Conservation (phyloP, 2,113 vertebrate species). For the Benitochromis conjunctus region DNA sequence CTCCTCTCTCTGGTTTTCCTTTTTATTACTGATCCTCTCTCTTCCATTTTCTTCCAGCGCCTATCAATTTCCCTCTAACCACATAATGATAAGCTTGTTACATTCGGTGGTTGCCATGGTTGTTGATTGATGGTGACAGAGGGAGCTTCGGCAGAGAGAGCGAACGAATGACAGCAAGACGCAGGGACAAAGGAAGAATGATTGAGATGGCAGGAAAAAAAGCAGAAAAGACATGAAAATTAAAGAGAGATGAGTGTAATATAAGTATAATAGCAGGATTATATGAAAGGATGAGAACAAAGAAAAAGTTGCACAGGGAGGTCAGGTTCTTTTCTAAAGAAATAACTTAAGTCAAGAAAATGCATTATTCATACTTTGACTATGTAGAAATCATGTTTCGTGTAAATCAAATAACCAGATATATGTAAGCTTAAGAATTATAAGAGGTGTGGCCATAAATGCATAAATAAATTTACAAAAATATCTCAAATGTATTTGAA, state of each 20-base stretch:
- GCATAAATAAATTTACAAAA: background rate
- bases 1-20: background rate
- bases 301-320: background rate
- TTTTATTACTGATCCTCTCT: slow-evolving; percentile 39
- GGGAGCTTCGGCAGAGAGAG: slow-evolving; percentile 7
- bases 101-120: slow-evolving; percentile 61
- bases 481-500: background rate
- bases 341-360: background rate
- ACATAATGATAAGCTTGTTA: slow-evolving; percentile 66
- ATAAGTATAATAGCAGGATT: background rate
- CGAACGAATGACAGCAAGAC: slow-evolving; percentile 8
- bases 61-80: slow-evolving; percentile 54
- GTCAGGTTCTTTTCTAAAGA: background rate
- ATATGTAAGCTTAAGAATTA: background rate
- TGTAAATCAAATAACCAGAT: background rate
- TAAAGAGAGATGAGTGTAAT: background rate
- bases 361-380: background rate
- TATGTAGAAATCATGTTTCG: background rate
- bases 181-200: background rate
- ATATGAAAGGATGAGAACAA: background rate
- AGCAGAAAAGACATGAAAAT: slow-evolving; percentile 3
- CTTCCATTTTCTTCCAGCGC: slow-evolving; percentile 34
- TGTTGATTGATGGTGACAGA: slow-evolving; percentile 64
- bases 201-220: slow-evolving; percentile 9
- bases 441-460: background rate